A percentile compares a stretch with the other conserved stretches of the same genome.
Evolutionary conservation across 2,797 vertebrate genomes (phyloP).

Genomic region (Rhodeus uyekii): DNA sequence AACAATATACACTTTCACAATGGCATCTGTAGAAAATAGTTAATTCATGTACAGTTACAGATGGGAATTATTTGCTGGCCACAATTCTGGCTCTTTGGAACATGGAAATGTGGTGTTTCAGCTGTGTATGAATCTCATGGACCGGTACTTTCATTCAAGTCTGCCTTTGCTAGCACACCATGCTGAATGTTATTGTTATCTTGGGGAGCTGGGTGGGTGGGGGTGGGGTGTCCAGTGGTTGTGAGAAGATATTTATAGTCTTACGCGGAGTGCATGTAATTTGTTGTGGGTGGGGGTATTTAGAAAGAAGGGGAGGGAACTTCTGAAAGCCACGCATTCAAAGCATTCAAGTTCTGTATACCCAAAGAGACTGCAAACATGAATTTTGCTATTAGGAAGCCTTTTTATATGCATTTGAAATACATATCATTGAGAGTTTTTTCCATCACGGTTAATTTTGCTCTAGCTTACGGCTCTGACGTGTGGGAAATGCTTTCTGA

Average conservation of each 20-base stretch:
- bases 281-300: conserved; percentile 44
- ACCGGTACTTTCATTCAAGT: conserved; percentile 52
- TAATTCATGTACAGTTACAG: conserved; percentile 32
- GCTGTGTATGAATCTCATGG: conserved; percentile 47
- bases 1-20: conserved; percentile 49
- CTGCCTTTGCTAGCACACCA: conserved; percentile 60
- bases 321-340: conserved; percentile 47
- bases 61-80: conserved; percentile 29
- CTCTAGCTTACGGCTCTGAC: conserved; percentile 42
- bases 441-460: conserved; percentile 40
- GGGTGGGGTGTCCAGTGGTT: conserved; percentile 1
- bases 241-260: conserved; percentile 40
- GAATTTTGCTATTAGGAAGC: conserved; percentile 64
- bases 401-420: conserved; percentile 62
- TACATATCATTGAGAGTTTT: conserved; percentile 68
- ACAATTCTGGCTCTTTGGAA: conserved; percentile 30
- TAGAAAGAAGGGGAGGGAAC: conserved; percentile 14
- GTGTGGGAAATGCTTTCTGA: conserved; percentile 19
- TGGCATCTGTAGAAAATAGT: conserved; percentile 38
- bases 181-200: conserved; percentile 63
- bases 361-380: conserved; percentile 76
- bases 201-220: conserved; percentile 37
- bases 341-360: conserved; percentile 64
- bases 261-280: conserved; percentile 54
- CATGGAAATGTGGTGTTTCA: conserved; percentile 29